A percentile compares a stretch with the other conserved stretches of the same genome.
Conservation (phyloP, 2,888 invertebrate species). For the Cheilosia pagana region DNA sequence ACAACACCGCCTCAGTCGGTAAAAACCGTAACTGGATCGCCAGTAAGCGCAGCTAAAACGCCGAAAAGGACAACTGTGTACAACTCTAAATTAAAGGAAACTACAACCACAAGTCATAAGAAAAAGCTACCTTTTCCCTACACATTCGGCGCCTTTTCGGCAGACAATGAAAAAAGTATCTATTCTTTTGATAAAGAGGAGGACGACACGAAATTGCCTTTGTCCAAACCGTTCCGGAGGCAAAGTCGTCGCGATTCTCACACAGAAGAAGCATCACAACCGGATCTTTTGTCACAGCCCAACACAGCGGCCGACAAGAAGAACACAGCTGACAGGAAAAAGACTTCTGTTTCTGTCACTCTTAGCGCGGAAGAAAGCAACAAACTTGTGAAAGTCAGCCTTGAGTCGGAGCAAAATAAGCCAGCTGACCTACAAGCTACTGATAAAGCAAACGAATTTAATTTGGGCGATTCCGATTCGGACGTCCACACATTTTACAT, state of each 20-base stretch:
- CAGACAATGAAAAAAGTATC: constrained; percentile 88
- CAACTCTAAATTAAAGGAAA: constrained; percentile 84
- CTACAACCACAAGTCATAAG: constrained; percentile 79
- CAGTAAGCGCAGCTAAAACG: constrained; percentile 70
- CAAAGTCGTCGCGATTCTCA: constrained; percentile 84
- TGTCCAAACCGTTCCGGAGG: constrained; percentile 84
- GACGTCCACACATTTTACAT: constrained; percentile 87
- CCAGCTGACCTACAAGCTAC: constrained; percentile 32
- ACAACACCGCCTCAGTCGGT: constrained; percentile 75
- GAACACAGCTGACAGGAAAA: constrained; percentile 78
- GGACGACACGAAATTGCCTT: constrained; percentile 82
- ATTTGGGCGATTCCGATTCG: constrained; percentile 85
- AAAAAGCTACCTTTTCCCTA: constrained; percentile 74
- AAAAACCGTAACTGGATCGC: constrained; percentile 64
- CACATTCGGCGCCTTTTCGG: constrained; percentile 85
- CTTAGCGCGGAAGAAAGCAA: constrained; percentile 83
- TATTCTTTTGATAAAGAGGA: constrained; percentile 89
- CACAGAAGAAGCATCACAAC: constrained; percentile 76
- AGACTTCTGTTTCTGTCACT: constrained; percentile 81
- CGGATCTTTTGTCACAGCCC: constrained; percentile 77
- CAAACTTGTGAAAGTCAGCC: constrained; percentile 85
- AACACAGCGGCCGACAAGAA: constrained; percentile 79
- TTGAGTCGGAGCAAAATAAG: constrained; percentile 82
- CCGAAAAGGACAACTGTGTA: constrained; percentile 84
- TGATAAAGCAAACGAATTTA: constrained; percentile 68